These are phyloP conservation scores for Caerostris extrusa DNA, from an alignment of 1,140 invertebrate species.

Conservation along the genomic window DNA sequence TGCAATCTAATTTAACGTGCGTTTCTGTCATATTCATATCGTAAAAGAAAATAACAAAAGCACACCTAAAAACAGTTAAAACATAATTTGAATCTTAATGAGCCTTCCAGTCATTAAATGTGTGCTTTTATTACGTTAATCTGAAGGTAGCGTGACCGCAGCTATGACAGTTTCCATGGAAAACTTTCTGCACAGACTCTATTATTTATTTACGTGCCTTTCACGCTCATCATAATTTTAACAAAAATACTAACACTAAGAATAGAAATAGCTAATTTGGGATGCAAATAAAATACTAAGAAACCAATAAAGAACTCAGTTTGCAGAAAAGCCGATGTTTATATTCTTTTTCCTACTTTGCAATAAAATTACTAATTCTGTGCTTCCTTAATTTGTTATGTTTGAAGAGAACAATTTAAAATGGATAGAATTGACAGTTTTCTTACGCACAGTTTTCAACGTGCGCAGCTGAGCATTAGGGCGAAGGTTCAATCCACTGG, in stretches of 20 bases:
- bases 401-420: too few relatives aligned
- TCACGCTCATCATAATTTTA: not conserved
- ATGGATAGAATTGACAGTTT: too few relatives aligned
- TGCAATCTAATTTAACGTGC: not conserved
- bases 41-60: not conserved
- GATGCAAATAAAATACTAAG: not conserved
- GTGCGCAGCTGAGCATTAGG: too few relatives aligned
- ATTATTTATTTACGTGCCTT: constrained; percentile 1
- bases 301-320: too few relatives aligned
- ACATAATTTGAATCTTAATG: not conserved
- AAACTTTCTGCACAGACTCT: not conserved
- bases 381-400: too few relatives aligned
- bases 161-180: constrained; percentile 17
- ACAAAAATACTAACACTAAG: not conserved
- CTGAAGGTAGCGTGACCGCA: not conserved
- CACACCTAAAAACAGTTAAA: not conserved
- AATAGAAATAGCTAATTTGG: not conserved
- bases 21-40: not conserved
- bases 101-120: not conserved
- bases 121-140: constrained; percentile 18
- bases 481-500: too few relatives aligned
- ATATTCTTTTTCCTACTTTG: too few relatives aligned
- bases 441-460: too few relatives aligned
- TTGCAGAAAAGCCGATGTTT: too few relatives aligned
- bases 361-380: too few relatives aligned